A percentile compares a stretch with the other conserved stretches of the same genome.
phyloP scores from a whole-genome alignment of 1,140 invertebrate species.

The Lepidurus couesii region DNA sequence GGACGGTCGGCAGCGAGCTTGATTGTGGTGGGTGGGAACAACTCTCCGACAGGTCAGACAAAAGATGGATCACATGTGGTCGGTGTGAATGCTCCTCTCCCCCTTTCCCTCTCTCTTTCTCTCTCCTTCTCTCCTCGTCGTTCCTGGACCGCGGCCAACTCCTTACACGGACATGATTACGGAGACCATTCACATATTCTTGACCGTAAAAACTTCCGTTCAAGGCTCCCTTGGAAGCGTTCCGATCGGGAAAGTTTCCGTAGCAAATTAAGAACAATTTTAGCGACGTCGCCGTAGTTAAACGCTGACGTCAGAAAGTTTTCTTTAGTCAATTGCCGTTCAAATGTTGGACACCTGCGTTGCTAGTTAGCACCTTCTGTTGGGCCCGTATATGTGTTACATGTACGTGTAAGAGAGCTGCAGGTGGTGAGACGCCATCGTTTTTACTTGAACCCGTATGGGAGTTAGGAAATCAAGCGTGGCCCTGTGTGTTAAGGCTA shows the following conservation, averaged over 20 bases:
- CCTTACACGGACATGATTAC: background rate
- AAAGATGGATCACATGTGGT: slow-evolving; percentile 12
- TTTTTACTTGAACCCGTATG: background rate
- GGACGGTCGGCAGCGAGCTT: background rate
- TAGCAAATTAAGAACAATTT: background rate
- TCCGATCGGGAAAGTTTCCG: background rate
- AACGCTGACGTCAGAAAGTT: background rate
- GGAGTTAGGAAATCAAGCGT: background rate
- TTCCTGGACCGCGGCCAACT: background rate
- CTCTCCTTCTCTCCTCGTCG: background rate
- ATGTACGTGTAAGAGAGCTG: background rate
- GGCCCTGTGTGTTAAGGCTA: background rate
- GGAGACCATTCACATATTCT: background rate
- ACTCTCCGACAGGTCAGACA: slow-evolving; percentile 12
- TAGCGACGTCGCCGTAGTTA: background rate
- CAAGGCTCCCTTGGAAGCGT: background rate
- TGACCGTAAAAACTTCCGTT: background rate
- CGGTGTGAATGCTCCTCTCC: background rate
- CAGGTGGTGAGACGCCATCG: background rate
- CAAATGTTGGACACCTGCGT: background rate
- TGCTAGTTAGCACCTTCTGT: background rate
- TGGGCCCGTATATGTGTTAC: background rate
- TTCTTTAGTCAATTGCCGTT: background rate
- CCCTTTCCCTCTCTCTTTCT: background rate
- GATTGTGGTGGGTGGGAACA: slow-evolving; percentile 7